Evolutionary conservation across 1,140 invertebrate species (phyloP).

Genomic region (Drosophila auraria): DNA sequence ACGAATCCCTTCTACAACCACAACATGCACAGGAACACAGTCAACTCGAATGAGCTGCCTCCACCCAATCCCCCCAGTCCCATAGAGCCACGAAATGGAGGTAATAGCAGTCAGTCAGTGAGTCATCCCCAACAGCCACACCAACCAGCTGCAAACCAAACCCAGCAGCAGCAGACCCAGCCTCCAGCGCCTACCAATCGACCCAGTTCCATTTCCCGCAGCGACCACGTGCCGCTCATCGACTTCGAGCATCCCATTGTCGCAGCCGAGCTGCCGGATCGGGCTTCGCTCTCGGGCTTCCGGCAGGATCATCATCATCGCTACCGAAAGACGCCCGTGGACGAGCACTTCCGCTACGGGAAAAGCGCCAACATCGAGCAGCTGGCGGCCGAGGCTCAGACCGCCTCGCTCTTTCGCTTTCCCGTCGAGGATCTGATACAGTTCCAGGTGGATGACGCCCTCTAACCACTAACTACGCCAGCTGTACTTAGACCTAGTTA

Average conservation of each 20-base stretch:
- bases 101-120: not conserved
- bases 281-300: constrained; percentile 47
- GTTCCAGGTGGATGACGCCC: constrained; percentile 81
- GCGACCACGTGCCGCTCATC: constrained; percentile 69
- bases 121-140: constrained; percentile 24
- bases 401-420: constrained; percentile 79
- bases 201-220: constrained; percentile 71
- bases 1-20: constrained; percentile 78
- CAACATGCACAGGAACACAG: constrained; percentile 52
- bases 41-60: constrained; percentile 49
- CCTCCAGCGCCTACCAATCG: constrained; percentile 45
- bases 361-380: constrained; percentile 72
- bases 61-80: constrained; percentile 66
- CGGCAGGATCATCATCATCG: constrained; percentile 31
- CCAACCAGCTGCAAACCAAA: constrained; percentile 1
- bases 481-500: constrained; percentile 37
- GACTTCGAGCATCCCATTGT: constrained; percentile 84
- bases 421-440: constrained; percentile 83
- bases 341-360: constrained; percentile 59
- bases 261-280: constrained; percentile 59
- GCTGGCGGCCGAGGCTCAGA: constrained; percentile 75
- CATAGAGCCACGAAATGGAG: constrained; percentile 66
- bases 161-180: constrained; percentile 37
- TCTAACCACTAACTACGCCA: constrained; percentile 47
- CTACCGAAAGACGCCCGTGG: constrained; percentile 25